Evolutionary conservation across 2,113 vertebrate species (phyloP).

Genomic region (Neomonachus schauinslandi): DNA sequence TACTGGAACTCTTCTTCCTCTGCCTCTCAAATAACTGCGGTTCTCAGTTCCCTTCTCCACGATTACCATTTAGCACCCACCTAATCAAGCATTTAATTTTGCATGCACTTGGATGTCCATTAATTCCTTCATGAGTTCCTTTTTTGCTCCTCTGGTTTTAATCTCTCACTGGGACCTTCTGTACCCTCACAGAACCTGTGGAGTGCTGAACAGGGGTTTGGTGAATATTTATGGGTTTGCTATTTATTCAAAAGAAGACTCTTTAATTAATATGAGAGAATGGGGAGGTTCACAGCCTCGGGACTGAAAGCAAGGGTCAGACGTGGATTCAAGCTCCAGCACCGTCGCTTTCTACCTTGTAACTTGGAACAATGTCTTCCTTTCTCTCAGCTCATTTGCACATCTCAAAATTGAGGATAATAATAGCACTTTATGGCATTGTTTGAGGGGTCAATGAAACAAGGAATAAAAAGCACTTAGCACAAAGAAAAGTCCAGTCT

Average conservation of each 20-base stretch:
- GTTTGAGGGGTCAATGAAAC: not conserved
- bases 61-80: not conserved
- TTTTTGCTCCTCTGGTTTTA: not conserved
- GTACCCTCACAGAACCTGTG: not conserved
- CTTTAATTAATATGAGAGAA: not conserved
- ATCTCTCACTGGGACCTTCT: not conserved
- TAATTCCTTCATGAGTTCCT: not conserved
- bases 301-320: not conserved
- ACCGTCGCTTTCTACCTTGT: not conserved
- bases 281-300: rapidly evolving
- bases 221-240: not conserved
- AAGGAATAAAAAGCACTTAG: not conserved
- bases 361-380: not conserved
- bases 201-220: not conserved
- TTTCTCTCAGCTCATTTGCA: not conserved
- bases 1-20: not conserved
- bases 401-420: not conserved
- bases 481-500: not conserved
- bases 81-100: not conserved
- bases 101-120: not conserved
- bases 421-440: not conserved
- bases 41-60: not conserved
- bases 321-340: rapidly evolving
- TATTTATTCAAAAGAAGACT: not conserved
- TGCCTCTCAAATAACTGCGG: not conserved